Base-by-base conservation (phyloP, 2,888 invertebrate genomes). In the Eristalis intricaria region DNA sequence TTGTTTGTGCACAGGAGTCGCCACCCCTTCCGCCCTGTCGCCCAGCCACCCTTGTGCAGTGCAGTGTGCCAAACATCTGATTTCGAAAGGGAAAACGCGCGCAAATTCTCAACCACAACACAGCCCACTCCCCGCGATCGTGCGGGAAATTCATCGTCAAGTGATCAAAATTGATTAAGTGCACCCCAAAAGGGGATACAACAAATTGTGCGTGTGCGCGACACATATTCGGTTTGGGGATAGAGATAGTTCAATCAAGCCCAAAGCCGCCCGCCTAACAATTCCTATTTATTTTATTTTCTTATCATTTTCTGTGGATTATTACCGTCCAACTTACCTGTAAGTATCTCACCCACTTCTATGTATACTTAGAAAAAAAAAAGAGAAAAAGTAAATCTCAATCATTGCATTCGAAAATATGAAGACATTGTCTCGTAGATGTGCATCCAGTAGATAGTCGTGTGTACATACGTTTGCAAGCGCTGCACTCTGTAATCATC, bases 261-360 rank as follows among this genome's bases (percentile, higher is more conserved):
- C 38, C 38, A 38, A 35, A 35, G 11, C 43, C 13, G 43, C n/a
- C 43, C 43, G n/a, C 43, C 7, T 50, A 50, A 43, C 43, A 43
- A n/a, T 43, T 43, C 43, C 15, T 7, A 43, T 43, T 50, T 8
- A 50, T n/a, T 50, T n/a, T 50, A n/a, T 50, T 50, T 19, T 8
- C 50, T 50, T 50, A 50, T 50, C 64, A 74, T 11, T 8, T 69
- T 77, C 56, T 70, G 77, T 86, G 85, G 85, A 86, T 86, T 86
- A 86, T 74, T 38, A 8, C 32, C 63, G 58, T 66, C 40, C 60
- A 61, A 82, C 82, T 86, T 86, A 82, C 82, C 82, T 82, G 85
- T 86, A 70, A 86, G 85, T 86, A 82, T 61, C 19, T 81, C 11
- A 50, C 50, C n/a, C 19, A n/a, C 50, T 50, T 50, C 50, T 50